Base-by-base conservation (phyloP, 1,140 invertebrate genomes). In the Onthophagus taurus region DNA sequence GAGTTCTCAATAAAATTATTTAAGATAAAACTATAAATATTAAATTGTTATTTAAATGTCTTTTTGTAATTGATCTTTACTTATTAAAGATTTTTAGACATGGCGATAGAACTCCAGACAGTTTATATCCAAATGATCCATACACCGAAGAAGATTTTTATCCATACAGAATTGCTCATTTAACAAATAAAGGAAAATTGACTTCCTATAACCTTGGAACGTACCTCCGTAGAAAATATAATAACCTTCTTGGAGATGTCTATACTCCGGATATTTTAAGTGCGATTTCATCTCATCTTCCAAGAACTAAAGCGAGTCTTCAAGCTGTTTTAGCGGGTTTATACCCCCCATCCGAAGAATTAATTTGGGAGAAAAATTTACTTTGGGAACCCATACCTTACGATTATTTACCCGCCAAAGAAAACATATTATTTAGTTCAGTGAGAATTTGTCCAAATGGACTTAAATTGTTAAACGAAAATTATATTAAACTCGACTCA, bases 51-150 rank as follows among this genome's bases (percentile, higher is more conserved):
- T n/a, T n/a, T n/a, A n/a, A n/a, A n/a, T n/a, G n/a, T n/a, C n/a
- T n/a, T n/a, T n/a, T n/a, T n/a, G n/a, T n/a, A n/a, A n/a, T n/a
- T n/a, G n/a, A n/a, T n/a, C n/a, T n/a, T n/a, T n/a, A n/a, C n/a
- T n/a, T n/a, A n/a, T n/a, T n/a, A n/a, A n/a, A 82, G 80, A 46
- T 83, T 21, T 82, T 78, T 50, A 70, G 80, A 8, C 82, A 86
- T 69, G 83, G 83, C 13, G 81, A 81, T 42, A 68, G 81, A 54
- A 77, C 71, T 37, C 83, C 83, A 4, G 71, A 72, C 5, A 51
- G 61, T 21, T 68, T 31, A 3, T 44, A 44, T 17, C 42, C 31
- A 4, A 44, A 33, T 2, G 42, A 44, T 21, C 42, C 42, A 9
- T 44, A 44, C 31, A n/a, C 9, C 1, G 23, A 44, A 14, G n/a